phyloP scores from a whole-genome alignment of 1,140 invertebrate species.

The Matsumurasca onukii region DNA sequence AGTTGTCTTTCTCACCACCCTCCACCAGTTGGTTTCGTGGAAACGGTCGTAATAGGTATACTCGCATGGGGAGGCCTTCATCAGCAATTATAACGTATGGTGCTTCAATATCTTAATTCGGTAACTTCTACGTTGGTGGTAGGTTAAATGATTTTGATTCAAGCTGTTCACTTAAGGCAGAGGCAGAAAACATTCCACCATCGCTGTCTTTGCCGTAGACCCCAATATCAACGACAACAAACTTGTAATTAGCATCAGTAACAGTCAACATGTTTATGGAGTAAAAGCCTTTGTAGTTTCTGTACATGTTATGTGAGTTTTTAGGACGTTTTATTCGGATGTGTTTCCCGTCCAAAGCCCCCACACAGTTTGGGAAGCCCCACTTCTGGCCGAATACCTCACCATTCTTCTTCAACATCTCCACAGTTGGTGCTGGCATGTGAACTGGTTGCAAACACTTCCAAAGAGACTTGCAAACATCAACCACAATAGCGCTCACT shows the following conservation, averaged over 20 bases:
- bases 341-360: too few relatives aligned
- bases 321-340: background rate
- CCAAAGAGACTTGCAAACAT: background rate
- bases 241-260: constrained; percentile 44
- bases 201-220: constrained; percentile 44
- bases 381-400: background rate
- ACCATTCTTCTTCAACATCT: background rate
- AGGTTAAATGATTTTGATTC: constrained; percentile 33
- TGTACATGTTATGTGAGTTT: background rate
- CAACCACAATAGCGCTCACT: background rate
- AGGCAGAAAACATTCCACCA: constrained; percentile 39
- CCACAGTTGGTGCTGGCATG: background rate
- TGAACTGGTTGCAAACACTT: background rate
- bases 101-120: constrained; percentile 25
- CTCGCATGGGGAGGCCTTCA: constrained; percentile 45
- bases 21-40: constrained; percentile 35
- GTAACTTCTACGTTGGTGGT: constrained; percentile 32
- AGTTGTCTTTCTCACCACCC: constrained; percentile 41
- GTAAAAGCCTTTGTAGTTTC: constrained; percentile 12
- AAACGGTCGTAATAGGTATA: constrained; percentile 47
- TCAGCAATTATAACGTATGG: constrained; percentile 46
- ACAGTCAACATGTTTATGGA: constrained; percentile 41
- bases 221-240: constrained; percentile 44
- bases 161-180: constrained; percentile 34
- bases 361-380: background rate